These are phyloP conservation scores for Vanessa atalanta DNA, from an alignment of 1,140 invertebrate species.

Conservation along the genomic window DNA sequence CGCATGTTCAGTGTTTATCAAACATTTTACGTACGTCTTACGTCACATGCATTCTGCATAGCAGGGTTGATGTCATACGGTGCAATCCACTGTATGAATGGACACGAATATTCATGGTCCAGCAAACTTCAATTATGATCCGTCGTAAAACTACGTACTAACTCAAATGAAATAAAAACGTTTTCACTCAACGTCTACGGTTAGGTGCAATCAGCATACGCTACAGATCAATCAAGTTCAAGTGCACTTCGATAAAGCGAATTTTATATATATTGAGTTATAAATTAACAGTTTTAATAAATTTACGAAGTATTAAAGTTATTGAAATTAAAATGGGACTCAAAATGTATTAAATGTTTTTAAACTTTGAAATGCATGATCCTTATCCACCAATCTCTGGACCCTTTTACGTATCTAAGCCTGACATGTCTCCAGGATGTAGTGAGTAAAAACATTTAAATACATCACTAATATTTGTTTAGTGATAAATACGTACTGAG, in stretches of 20 bases:
- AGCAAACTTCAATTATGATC: constrained; percentile 39
- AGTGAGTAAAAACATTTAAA: constrained; percentile 44
- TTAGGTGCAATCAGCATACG: constrained; percentile 17
- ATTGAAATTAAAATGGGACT: no score
- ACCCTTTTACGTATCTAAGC: constrained; percentile 46
- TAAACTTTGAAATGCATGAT: constrained; percentile 24
- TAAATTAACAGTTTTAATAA: no score
- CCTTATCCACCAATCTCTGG: constrained; percentile 43
- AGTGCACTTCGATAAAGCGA: neutral
- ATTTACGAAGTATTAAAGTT: no score
- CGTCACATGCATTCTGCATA: constrained; percentile 25
- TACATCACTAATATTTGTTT: neutral
- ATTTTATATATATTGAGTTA: neutral
- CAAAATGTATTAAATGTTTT: constrained; percentile 6
- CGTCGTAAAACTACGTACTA: constrained; percentile 39
- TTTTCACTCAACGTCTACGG: constrained; percentile 31
- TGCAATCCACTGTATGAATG: constrained; percentile 7
- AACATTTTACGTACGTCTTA: constrained; percentile 19
- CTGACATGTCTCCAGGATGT: constrained; percentile 45
- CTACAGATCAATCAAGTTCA: constrained; percentile 10
- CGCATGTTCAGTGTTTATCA: neutral
- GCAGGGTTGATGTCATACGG: constrained; percentile 25
- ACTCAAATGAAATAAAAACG: constrained; percentile 40
- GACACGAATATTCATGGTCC: constrained; percentile 29
- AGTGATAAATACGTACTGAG: neutral